Conservation (phyloP, 1,140 invertebrate genomes). For the Rhagoletis zephyria region DNA sequence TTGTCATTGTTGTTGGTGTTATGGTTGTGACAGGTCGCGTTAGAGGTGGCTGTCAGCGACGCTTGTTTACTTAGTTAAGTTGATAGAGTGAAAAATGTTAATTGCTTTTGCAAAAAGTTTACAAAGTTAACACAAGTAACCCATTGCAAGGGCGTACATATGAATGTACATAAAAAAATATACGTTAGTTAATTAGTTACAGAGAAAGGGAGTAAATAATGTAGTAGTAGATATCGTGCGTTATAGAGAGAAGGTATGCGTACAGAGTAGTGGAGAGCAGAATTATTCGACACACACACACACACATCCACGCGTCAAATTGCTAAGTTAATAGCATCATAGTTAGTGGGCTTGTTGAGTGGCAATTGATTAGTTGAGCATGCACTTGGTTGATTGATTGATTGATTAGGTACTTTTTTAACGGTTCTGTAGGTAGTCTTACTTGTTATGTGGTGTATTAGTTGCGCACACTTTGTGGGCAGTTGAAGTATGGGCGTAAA, state of each 20-base stretch:
- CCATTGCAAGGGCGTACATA: background rate
- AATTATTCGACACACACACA: background rate
- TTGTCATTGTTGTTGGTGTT: slow-evolving; percentile 57
- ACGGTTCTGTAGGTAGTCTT: background rate
- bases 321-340: background rate
- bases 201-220: background rate
- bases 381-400: slow-evolving; percentile 3
- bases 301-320: background rate
- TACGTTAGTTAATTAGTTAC: no score
- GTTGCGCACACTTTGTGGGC: background rate
- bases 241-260: background rate
- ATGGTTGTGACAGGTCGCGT: slow-evolving; percentile 7
- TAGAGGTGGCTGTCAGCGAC: background rate
- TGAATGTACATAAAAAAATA: background rate
- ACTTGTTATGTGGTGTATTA: background rate
- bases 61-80: background rate
- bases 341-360: slow-evolving; percentile 13
- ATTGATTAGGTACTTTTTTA: background rate
- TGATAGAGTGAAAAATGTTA: slow-evolving; percentile 32
- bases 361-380: background rate
- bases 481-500: background rate
- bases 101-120: background rate
- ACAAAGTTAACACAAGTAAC: background rate
- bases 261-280: background rate
- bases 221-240: no score